phyloP scores from a whole-genome alignment of 92 coral and sea anemone genomes.

The Parazoanthus darwini region DNA sequence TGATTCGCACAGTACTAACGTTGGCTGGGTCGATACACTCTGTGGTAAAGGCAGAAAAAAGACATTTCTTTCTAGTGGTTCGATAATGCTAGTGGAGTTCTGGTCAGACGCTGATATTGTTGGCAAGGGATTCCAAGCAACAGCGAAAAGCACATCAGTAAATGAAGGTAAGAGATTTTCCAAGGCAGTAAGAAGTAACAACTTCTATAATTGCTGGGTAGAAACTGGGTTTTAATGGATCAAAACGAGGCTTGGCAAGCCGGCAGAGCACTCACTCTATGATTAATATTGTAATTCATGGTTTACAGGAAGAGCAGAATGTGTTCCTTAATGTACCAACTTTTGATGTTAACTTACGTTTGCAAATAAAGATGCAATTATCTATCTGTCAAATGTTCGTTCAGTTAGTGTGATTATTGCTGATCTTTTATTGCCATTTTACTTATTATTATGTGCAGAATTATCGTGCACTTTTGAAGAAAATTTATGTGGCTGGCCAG shows the following conservation, averaged over 20 bases:
- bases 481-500: neutral
- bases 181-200: too few species aligned
- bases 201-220: too few species aligned
- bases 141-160: neutral
- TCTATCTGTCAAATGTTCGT: too few species aligned
- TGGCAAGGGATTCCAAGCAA: neutral
- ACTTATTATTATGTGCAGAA: neutral
- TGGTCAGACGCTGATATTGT: neutral
- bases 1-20: neutral
- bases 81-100: neutral
- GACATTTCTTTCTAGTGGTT: neutral
- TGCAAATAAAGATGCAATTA: too few species aligned
- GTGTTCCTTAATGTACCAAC: too few species aligned
- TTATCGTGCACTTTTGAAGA: neutral
- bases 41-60: neutral
- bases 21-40: neutral
- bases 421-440: neutral
- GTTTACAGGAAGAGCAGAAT: too few species aligned
- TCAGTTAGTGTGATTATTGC: too few species aligned
- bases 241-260: too few species aligned
- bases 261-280: too few species aligned
- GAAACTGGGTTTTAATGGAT: too few species aligned
- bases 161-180: neutral
- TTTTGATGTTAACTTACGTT: too few species aligned
- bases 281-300: too few species aligned